Conservation (phyloP, 2,113 vertebrate species). For the Ophthalmolycus amberensis region DNA sequence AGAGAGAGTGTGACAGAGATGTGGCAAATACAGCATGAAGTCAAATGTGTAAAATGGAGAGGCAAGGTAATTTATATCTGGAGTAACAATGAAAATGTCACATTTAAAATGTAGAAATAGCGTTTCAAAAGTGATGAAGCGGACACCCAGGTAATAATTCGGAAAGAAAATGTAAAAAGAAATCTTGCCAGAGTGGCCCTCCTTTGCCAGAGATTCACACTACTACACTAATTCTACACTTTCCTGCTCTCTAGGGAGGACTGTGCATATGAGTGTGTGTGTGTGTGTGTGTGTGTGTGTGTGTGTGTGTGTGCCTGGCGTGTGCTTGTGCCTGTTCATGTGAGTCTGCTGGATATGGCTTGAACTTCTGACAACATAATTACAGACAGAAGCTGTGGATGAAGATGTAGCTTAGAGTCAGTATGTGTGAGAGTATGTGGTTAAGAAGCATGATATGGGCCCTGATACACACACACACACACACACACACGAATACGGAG, state of each 20-base stretch:
- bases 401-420: constrained; percentile 71
- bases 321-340: constrained; percentile 35
- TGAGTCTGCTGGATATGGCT: constrained; percentile 55
- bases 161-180: not conserved
- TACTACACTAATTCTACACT: constrained; percentile 54
- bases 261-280: not conserved
- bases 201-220: constrained; percentile 41
- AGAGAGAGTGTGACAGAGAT: not conserved
- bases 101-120: constrained; percentile 29
- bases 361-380: constrained; percentile 77
- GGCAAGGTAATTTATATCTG: constrained; percentile 13
- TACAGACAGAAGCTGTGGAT: constrained; percentile 64
- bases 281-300: constrained; percentile 9
- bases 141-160: constrained; percentile 25
- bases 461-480: constrained; percentile 19
- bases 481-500: constrained; percentile 8
- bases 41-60: constrained; percentile 33
- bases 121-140: constrained; percentile 1
- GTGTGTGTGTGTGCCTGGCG: constrained; percentile 26
- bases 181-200: not conserved
- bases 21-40: not conserved
- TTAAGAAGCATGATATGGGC: constrained; percentile 64
- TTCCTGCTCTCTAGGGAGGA: constrained; percentile 40
- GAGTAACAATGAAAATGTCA: not conserved
- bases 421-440: constrained; percentile 62